Evolutionary conservation across 2,888 invertebrate genomes (phyloP).

Genomic region (Neoascia interrupta): DNA sequence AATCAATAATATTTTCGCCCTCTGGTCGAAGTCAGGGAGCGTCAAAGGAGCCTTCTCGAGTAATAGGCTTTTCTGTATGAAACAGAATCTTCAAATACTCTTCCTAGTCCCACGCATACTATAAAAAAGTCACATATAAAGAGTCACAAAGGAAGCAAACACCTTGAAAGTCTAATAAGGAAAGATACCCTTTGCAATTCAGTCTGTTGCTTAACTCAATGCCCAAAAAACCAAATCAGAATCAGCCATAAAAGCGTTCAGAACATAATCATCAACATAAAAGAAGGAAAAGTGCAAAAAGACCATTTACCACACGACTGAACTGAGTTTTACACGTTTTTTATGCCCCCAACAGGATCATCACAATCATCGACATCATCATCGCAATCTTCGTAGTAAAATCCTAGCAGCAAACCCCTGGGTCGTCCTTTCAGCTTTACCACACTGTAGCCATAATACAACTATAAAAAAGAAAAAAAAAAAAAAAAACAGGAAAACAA

Average conservation of each 20-base stretch:
- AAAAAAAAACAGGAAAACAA: slow-evolving; percentile 24
- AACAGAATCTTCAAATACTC: too few relatives aligned
- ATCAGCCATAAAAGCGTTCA: slow-evolving; percentile 49
- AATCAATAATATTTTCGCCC: too few relatives aligned
- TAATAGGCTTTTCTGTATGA: too few relatives aligned
- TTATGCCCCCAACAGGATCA: slow-evolving; percentile 60
- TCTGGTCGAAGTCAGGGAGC: too few relatives aligned
- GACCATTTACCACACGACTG: slow-evolving; percentile 61
- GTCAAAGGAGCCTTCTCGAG: too few relatives aligned
- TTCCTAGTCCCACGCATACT: too few relatives aligned
- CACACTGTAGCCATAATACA: slow-evolving; percentile 13
- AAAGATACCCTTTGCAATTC: too few relatives aligned
- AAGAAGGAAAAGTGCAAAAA: slow-evolving; percentile 66
- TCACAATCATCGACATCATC: slow-evolving; percentile 35
- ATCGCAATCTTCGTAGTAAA: slow-evolving; percentile 23
- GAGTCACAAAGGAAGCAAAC: too few relatives aligned
- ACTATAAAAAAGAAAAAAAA: slow-evolving; percentile 20
- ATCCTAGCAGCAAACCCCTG: slow-evolving; percentile 4
- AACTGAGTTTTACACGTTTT: slow-evolving; percentile 66
- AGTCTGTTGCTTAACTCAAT: too few relatives aligned
- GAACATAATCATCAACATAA: slow-evolving; percentile 65
- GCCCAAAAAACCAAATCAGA: slow-evolving; percentile 31
- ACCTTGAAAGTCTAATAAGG: too few relatives aligned
- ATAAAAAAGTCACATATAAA: too few relatives aligned
- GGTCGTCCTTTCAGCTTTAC: not conserved